phyloP scores from a whole-genome alignment of 2,888 invertebrate genomes.

The Dinocampus coccinellae region DNA sequence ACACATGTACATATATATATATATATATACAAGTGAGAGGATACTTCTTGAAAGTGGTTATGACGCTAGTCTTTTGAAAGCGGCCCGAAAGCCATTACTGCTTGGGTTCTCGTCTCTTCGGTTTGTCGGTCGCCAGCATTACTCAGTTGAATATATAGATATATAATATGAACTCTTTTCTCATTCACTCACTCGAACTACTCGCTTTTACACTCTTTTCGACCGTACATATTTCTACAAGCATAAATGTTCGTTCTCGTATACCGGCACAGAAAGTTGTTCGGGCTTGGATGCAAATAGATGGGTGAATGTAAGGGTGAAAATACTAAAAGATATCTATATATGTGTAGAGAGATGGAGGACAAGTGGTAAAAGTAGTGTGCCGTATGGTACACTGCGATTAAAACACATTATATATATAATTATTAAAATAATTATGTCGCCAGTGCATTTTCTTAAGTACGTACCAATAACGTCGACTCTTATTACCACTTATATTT shows the following conservation, averaged over 20 bases:
- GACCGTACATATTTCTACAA: conserved; percentile 51
- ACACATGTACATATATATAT: neutral
- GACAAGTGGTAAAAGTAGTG: conserved; percentile 2
- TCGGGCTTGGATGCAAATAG: conserved; percentile 50
- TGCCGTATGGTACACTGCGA: conserved; percentile 3
- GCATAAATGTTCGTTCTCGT: conserved; percentile 34
- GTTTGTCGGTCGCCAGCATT: conserved; percentile 20
- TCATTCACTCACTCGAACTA: neutral
- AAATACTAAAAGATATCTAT: conserved; percentile 34
- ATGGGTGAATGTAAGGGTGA: conserved; percentile 49
- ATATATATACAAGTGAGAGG: neutral
- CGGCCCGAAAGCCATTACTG: conserved; percentile 23
- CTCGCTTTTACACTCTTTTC: neutral
- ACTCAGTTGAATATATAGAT: neutral
- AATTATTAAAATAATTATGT: neutral
- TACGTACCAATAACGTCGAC: neutral
- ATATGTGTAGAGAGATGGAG: neutral
- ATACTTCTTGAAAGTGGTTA: conserved; percentile 29
- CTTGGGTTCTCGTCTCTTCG: conserved; percentile 11
- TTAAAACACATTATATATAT: neutral
- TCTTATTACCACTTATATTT: neutral
- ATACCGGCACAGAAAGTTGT: conserved; percentile 35
- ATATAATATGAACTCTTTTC: neutral
- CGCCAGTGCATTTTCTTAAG: neutral
- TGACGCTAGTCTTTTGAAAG: conserved; percentile 27